Percentiles rank a stretch among this genome's conserved stretches.
phyloP scores from a whole-genome alignment of 2,797 vertebrate species.

The Scolopax rusticola region DNA sequence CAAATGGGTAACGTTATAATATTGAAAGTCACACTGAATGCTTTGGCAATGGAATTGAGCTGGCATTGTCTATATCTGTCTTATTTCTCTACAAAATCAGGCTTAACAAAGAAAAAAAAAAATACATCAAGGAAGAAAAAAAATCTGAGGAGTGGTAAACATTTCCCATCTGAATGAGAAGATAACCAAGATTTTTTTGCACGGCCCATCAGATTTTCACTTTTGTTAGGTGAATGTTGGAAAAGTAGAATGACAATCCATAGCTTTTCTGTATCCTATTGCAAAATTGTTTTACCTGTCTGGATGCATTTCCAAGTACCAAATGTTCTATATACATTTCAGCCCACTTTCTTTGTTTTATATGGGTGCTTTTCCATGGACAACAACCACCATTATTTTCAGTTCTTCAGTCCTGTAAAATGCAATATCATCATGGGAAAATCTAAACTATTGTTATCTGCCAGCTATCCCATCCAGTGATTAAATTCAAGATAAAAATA shows the following conservation, averaged over 20 bases:
- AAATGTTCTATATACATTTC: not conserved
- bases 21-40: not conserved
- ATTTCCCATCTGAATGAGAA: not conserved
- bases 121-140: not conserved
- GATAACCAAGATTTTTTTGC: not conserved
- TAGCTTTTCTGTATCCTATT: too few relatives aligned
- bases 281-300: not conserved
- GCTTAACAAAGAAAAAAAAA: not conserved
- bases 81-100: not conserved
- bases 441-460: not conserved
- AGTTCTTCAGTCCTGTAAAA: not conserved
- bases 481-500: constrained; percentile 32
- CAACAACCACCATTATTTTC: not conserved
- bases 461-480: not conserved
- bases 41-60: not conserved
- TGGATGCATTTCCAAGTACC: not conserved
- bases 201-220: rapidly evolving
- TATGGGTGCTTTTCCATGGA: not conserved
- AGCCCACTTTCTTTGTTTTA: not conserved
- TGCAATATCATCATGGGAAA: not conserved
- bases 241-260: too few relatives aligned
- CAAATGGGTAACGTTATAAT: not conserved
- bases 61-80: not conserved
- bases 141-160: not conserved
- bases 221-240: not conserved